Base-by-base conservation (phyloP, 2,113 vertebrate species). In the Phaetusa simplex region DNA sequence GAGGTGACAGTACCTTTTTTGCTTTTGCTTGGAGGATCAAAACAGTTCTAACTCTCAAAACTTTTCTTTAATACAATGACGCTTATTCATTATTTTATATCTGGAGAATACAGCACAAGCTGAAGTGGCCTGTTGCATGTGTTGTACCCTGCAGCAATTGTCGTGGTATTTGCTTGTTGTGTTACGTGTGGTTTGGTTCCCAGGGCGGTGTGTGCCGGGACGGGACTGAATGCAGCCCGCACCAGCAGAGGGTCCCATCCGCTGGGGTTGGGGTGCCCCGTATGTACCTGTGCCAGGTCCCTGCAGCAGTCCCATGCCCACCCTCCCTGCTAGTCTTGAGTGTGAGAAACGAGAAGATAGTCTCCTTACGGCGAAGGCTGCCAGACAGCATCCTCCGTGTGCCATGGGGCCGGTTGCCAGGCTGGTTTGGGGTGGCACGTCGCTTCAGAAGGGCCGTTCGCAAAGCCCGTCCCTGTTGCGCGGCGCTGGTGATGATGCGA, bases 361-460 rank as follows among this genome's bases (percentile, higher is more conserved):
- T 16, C 19, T 47, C 34, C 49, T 27, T 6, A 2, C 11, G 4
- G 45, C 24, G 1, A 8, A 18, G n/a, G 52, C 70, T 62, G 59
- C 7, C 15, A 4, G 7, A 32, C 71, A n/a, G 50, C 50, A n/a
- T 21, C 15, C 42, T 38, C 7, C 0, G 0, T 0, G 1, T 0
- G 27, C 1, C 2, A 24, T 0, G 5, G 56, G 61, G 45, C 8
- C 0, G 1, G 30, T 2, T 43, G 45, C 58, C 12, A 11, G 61
- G 67, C 23, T 1, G 12, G 59, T 12, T 20, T 1, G 1, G 40
- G 34, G 22, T 22, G 34, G 45, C 16, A 2, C 0, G 0, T 53
- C 0, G 2, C 47, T 73, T 73, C 76, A 65, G 5, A 16, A 13
- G 0, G 3, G 72, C 59, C 3, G 0, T 3, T n/a, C 3, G 52